Evolutionary conservation across 37 sponge, comb jelly and placozoan species (phyloP), one percentile per base, ranked within the genome.

Genomic region (Spongia lamella): DNA sequence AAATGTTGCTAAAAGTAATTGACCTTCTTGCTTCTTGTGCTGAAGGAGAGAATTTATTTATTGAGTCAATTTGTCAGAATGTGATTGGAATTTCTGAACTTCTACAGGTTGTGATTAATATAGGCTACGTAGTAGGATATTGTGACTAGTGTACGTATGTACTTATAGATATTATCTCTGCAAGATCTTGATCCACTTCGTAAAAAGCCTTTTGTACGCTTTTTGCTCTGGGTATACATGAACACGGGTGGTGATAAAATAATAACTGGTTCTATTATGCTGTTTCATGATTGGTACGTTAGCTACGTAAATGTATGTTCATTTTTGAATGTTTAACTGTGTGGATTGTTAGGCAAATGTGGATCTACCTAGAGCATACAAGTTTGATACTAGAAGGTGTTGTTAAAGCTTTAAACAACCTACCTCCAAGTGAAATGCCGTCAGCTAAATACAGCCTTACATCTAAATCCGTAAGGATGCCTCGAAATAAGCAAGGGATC

Each of bases 61-160:
- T 87, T 26, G 92, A 87, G 56, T 80, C 81, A 19, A 82, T 91
- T 37, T 91, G 92, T 56, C 91, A 90, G 79, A 90, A 75, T 29
- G 73, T 86, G 47, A 81, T 86, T 37, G 33, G 59, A 11, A 19
- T 81, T 73, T 61, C 72, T 15, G 87, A 86, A 15, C 75, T 86
- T 16, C 47, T 43, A 43, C 5, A 43, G 47, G 47, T 43, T 13
- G 5, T 13, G 47, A 43, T 9, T 13, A 13, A 43, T 43, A 13
- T n/a, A n/a, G n/a, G 47, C 47, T 43, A 9, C 9, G 47, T 9
- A 13, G 9, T 43, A 43, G 5, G 9, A 43, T 43, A 43, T 43
- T 13, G 47, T n/a, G n/a, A n/a, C n/a, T n/a, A n/a, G n/a, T n/a
- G n/a, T n/a, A 43, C 9, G 9, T 43, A 43, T 43, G 5, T 43